phyloP scores from a whole-genome alignment of 1,140 invertebrate species.

The Protaetia brevitarsis region DNA sequence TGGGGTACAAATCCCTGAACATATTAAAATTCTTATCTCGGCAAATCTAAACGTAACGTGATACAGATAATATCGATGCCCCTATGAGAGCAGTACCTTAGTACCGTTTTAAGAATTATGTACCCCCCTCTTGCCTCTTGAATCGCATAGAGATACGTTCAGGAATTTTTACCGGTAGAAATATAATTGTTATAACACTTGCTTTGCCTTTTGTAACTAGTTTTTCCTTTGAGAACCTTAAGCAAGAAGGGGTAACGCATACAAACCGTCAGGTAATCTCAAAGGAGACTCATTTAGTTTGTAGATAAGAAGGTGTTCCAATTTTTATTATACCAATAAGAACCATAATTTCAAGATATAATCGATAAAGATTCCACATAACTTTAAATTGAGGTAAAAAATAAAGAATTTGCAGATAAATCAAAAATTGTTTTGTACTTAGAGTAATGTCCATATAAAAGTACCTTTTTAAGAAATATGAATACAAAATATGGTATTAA shows the following conservation, averaged over 20 bases:
- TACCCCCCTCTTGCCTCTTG: too few relatives aligned
- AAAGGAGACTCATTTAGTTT: neutral
- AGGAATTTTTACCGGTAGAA: constrained; percentile 1
- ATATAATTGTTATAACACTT: constrained; percentile 21
- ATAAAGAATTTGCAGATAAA: too few relatives aligned
- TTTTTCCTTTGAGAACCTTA: constrained; percentile 3
- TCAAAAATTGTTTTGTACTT: too few relatives aligned
- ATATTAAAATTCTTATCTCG: constrained; percentile 40
- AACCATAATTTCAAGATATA: too few relatives aligned
- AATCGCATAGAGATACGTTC: neutral
- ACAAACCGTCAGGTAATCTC: neutral
- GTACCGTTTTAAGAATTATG: neutral
- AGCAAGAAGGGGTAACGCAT: neutral
- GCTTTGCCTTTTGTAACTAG: constrained; percentile 20
- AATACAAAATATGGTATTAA: too few relatives aligned
- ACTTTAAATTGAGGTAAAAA: too few relatives aligned
- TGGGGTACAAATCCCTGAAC: constrained; percentile 36
- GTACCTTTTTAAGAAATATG: too few relatives aligned
- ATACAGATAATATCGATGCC: constrained; percentile 40
- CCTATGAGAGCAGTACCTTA: too few relatives aligned
- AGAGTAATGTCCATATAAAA: too few relatives aligned
- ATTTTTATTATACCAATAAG: too few relatives aligned
- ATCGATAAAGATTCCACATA: too few relatives aligned
- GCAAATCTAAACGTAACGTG: constrained; percentile 41
- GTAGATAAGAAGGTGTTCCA: too few relatives aligned